Evolutionary conservation across 2,888 invertebrate genomes (phyloP).

Genomic region (Leptinotarsa peninsularis): DNA sequence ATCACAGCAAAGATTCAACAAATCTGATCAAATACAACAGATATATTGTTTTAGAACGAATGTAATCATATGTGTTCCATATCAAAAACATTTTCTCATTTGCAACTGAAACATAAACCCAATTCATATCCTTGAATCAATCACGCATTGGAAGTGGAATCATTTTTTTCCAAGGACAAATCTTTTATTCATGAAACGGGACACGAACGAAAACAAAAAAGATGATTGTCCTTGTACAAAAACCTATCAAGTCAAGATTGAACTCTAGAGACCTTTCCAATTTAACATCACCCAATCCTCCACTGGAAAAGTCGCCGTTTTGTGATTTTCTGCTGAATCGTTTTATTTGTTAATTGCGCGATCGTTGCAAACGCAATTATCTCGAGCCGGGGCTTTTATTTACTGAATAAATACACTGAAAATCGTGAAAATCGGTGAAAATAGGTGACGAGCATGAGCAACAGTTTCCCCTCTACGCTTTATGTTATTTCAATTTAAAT

Average conservation of each 20-base stretch:
- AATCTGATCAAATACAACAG: no score
- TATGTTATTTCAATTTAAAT: slow-evolving; percentile 34
- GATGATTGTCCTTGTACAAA: background rate
- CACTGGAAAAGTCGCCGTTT: slow-evolving; percentile 40
- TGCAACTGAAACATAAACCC: background rate
- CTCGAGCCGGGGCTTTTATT: slow-evolving; percentile 62
- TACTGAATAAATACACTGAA: slow-evolving; percentile 61
- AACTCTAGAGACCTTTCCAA: slow-evolving; percentile 20
- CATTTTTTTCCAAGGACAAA: background rate
- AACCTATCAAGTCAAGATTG: slow-evolving; percentile 4
- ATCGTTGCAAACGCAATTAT: slow-evolving; percentile 66
- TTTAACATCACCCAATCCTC: slow-evolving; percentile 15
- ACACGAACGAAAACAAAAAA: slow-evolving; percentile 8
- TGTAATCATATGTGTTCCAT: no score
- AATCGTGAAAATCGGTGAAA: slow-evolving; percentile 51
- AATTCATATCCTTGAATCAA: background rate
- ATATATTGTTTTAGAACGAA: no score
- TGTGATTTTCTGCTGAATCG: slow-evolving; percentile 63
- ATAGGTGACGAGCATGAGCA: slow-evolving; percentile 55
- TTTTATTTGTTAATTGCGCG: slow-evolving; percentile 64
- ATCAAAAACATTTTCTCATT: no score
- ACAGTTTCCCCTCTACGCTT: slow-evolving; percentile 54
- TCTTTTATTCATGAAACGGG: slow-evolving; percentile 6
- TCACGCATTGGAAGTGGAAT: background rate
- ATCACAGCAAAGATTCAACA: no score